Evolutionary conservation across 2,888 invertebrate genomes (phyloP).

Genomic region (Seira sanloemensis): DNA sequence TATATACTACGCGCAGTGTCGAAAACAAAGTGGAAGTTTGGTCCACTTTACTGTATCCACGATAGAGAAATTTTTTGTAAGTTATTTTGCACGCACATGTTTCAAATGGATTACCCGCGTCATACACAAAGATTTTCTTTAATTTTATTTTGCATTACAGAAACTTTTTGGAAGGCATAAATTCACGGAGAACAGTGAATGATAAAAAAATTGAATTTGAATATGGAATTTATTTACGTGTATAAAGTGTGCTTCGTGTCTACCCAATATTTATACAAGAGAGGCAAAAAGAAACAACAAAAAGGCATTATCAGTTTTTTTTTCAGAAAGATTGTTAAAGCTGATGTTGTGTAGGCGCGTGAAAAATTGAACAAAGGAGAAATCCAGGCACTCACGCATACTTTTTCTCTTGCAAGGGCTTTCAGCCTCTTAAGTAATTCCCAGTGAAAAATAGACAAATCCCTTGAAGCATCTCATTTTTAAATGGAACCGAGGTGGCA

Average conservation of each 20-base stretch:
- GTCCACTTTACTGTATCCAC: background rate
- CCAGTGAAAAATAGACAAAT: conserved; percentile 35
- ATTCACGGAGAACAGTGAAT: no score
- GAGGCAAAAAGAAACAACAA: background rate
- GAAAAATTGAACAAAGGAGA: conserved; percentile 4
- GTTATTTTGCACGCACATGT: background rate
- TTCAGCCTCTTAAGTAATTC: conserved; percentile 1
- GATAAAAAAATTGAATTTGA: background rate
- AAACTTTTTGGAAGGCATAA: background rate
- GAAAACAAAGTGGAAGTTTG: background rate
- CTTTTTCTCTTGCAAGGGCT: background rate
- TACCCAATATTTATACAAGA: background rate
- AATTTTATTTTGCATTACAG: background rate
- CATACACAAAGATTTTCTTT: background rate
- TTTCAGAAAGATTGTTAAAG: background rate
- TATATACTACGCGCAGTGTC: no score
- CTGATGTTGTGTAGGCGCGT: background rate
- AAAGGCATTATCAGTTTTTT: conserved; percentile 4
- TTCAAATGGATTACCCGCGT: background rate
- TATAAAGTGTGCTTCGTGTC: background rate
- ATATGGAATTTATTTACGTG: background rate
- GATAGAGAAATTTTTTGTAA: background rate
- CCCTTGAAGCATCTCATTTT: conserved; percentile 57
- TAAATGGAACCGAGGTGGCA: conserved; percentile 66
- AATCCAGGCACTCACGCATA: background rate